phyloP scores from a whole-genome alignment of 2,888 invertebrate genomes.

The Aricia artaxerxes region DNA sequence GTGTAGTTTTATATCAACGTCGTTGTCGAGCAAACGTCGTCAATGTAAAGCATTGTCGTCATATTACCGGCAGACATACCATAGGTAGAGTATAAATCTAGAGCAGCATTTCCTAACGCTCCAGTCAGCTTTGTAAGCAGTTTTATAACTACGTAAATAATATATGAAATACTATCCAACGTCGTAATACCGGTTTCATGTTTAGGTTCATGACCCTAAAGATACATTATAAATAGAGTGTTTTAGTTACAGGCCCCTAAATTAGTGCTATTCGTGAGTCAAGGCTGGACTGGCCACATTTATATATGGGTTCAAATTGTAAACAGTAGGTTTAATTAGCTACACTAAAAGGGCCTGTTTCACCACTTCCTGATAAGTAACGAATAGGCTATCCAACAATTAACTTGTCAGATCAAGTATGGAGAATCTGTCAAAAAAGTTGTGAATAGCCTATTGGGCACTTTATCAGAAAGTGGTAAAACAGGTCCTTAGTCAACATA shows the following conservation, averaged over 20 bases:
- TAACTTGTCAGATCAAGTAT: no score
- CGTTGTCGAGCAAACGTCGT: not conserved
- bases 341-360: not conserved
- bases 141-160: constrained; percentile 16
- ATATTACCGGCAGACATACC: not conserved
- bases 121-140: constrained; percentile 13
- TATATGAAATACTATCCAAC: constrained; percentile 1
- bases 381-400: no score
- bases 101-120: not conserved
- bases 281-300: not conserved
- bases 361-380: no score
- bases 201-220: not conserved
- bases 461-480: no score
- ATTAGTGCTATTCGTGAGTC: not conserved
- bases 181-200: not conserved
- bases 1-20: not conserved
- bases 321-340: not conserved
- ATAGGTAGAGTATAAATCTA: not conserved
- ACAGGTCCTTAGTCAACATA: no score
- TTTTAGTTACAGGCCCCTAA: not conserved
- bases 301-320: not conserved
- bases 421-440: no score
- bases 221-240: not conserved
- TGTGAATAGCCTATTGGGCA: no score
- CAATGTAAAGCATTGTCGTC: not conserved